Conservation (phyloP, 2,888 invertebrate species). For the Coenonympha glycerion region DNA sequence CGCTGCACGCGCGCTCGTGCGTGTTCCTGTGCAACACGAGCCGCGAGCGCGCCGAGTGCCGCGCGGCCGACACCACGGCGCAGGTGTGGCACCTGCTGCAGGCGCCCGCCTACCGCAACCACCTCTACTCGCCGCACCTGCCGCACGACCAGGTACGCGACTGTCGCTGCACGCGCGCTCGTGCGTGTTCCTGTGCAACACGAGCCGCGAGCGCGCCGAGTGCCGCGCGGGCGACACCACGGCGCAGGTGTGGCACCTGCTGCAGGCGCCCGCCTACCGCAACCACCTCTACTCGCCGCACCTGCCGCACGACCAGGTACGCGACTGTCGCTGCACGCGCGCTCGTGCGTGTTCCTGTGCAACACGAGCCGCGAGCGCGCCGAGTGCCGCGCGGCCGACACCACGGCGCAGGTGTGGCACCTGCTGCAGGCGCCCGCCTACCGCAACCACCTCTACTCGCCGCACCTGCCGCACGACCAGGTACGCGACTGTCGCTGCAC, state of each 20-base stretch:
- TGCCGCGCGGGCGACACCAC: conserved; percentile 81
- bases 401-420: conserved; percentile 92
- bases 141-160: conserved; percentile 48
- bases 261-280: conserved; percentile 84
- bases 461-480: conserved; percentile 37
- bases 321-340: background rate
- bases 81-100: conserved; percentile 93
- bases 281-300: conserved; percentile 84
- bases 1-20: no score
- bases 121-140: conserved; percentile 76
- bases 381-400: conserved; percentile 79
- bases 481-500: conserved; percentile 32
- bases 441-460: conserved; percentile 86
- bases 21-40: conserved; percentile 91
- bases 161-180: background rate
- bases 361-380: conserved; percentile 86
- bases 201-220: conserved; percentile 81
- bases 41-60: conserved; percentile 80
- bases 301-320: conserved; percentile 44
- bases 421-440: conserved; percentile 87
- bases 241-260: conserved; percentile 92
- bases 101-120: conserved; percentile 87
- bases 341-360: no score
- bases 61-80: conserved; percentile 82
- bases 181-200: conserved; percentile 95